These are phyloP conservation scores for Diploscapter pachys DNA, from an alignment of 1,140 invertebrate species.

Conservation along the genomic window DNA sequence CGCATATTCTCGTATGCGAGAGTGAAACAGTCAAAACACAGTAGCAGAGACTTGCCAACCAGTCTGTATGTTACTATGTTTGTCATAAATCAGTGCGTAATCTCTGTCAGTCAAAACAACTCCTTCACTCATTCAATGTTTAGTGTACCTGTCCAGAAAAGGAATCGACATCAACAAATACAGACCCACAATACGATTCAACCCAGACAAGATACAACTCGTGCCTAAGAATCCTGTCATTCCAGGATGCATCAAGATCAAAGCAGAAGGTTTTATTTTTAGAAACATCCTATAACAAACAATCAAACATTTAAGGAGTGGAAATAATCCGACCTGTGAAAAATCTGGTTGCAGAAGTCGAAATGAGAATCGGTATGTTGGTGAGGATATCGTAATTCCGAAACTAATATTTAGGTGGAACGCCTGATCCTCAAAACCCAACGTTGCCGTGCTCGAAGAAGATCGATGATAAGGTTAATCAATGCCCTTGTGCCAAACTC, in stretches of 20 bases:
- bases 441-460: conserved; percentile 58
- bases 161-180: conserved; percentile 58
- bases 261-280: conserved; percentile 47
- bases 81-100: background rate
- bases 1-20: no score
- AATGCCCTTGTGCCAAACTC: conserved; percentile 57
- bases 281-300: background rate
- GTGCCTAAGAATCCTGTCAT: conserved; percentile 58
- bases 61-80: no score
- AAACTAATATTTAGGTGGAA: conserved; percentile 39
- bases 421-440: conserved; percentile 57
- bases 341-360: conserved; percentile 56
- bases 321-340: conserved; percentile 54
- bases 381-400: no score
- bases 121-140: conserved; percentile 20
- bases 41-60: no score
- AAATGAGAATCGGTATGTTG: conserved; percentile 47
- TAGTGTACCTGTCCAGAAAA: conserved; percentile 53
- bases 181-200: conserved; percentile 54
- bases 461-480: conserved; percentile 58
- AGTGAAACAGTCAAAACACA: no score
- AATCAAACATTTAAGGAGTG: conserved; percentile 35
- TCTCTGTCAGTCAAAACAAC: background rate
- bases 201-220: conserved; percentile 58
- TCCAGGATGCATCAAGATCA: conserved; percentile 58